Percentiles rank a stretch among this genome's conserved stretches.
phyloP scores from a whole-genome alignment of 2,797 vertebrate species.

The Lateolabrax maculatus region DNA sequence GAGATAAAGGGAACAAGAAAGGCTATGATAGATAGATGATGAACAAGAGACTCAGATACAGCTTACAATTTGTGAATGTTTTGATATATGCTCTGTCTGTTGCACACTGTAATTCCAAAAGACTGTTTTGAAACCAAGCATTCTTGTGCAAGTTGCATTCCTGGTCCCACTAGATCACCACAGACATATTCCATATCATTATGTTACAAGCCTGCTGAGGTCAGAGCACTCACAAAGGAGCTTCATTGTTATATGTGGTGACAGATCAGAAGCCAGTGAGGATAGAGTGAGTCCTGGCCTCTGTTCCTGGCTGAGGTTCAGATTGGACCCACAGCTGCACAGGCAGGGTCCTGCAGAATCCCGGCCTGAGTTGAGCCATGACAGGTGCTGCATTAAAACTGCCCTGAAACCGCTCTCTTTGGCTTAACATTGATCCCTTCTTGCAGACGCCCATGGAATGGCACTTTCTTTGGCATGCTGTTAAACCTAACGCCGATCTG shows the following conservation, averaged over 20 bases:
- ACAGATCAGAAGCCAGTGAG: slow-evolving; percentile 74
- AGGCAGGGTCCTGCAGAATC: slow-evolving; percentile 63
- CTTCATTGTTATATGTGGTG: slow-evolving; percentile 71
- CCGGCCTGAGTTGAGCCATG: slow-evolving; percentile 70
- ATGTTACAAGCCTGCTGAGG: slow-evolving; percentile 75
- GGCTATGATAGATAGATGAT: neutral
- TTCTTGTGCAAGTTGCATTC: slow-evolving; percentile 75
- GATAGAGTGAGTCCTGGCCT: slow-evolving; percentile 43
- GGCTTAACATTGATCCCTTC: slow-evolving; percentile 79
- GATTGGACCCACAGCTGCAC: slow-evolving; percentile 79
- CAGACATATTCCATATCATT: slow-evolving; percentile 78
- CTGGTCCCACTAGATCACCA: slow-evolving; percentile 66
- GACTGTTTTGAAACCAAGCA: slow-evolving; percentile 50
- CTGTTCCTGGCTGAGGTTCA: slow-evolving; percentile 65
- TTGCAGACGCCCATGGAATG: slow-evolving; percentile 68
- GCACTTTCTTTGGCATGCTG: slow-evolving; percentile 65
- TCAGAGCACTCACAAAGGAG: slow-evolving; percentile 66
- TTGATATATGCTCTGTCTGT: slow-evolving; percentile 30
- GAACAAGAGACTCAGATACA: neutral
- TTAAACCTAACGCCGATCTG: slow-evolving; percentile 67
- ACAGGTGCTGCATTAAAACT: slow-evolving; percentile 84
- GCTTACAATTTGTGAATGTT: slow-evolving; percentile 17
- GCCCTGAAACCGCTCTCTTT: slow-evolving; percentile 64
- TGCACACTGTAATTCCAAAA: slow-evolving; percentile 24
- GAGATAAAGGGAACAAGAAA: neutral